Base-by-base conservation (phyloP, 2,113 vertebrate genomes). In the Xiphophorus couchianus region DNA sequence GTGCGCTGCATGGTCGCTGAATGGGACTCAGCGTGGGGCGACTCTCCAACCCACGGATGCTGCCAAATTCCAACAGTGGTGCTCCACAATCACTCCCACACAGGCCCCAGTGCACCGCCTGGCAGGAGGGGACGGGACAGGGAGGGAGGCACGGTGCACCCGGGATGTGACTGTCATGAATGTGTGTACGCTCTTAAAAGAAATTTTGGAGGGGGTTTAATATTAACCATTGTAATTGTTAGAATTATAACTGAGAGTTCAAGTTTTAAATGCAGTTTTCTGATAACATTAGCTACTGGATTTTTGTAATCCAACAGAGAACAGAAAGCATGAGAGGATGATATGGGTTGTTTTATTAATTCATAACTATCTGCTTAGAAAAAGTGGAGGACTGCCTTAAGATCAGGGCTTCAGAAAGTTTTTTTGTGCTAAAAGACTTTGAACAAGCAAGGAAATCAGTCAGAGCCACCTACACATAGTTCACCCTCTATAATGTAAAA, bases 41-140 rank as follows among this genome's bases (percentile, higher is more conserved):
- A 92, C 96, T 95, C 96, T 96, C 96, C 97, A 96, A 96, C 93
- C 93, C 93, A 83, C 86, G 86, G 93, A 91, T 92, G 86, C 95
- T 97, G 97, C 97, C 97, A 98, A 97, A 99, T 99, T 99, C 98
- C 98, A 96, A 95, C 97, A 97, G 97, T 97, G 96, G 94, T 93
- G 95, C 95, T 95, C 78, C 96, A 97, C 97, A 98, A 98, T 98
- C 97, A 94, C 95, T 94, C 95, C 92, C 93, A 95, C 96, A 96
- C 96, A 96, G 94, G 91, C 96, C 90, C 92, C 89, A 86, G 92
- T 91, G 93, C 93, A 93, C 91, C 92, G 77, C 88, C 90, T 88
- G 90, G 82, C 87, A 82, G 83, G 60, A 72, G 76, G 51, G 87
- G 84, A 74, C 19, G n/a, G 71, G 75, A 68, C 25, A 27, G 39